Conservation (phyloP, 2,888 invertebrate species). For the Matsumyia berberina region DNA sequence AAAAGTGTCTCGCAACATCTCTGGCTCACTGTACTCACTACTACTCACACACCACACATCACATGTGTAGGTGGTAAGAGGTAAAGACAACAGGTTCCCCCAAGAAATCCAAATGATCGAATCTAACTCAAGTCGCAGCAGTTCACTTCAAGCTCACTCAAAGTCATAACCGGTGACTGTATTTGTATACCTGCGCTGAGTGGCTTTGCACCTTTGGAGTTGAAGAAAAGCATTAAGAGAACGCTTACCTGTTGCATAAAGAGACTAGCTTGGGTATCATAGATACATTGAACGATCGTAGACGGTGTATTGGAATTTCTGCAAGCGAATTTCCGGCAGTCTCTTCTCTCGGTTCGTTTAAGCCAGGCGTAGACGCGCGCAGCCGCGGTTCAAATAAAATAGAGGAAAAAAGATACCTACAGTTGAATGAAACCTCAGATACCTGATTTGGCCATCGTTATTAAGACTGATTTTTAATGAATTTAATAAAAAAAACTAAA, state of each 20-base stretch:
- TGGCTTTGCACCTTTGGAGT: slow-evolving; percentile 48
- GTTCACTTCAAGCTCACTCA: slow-evolving; percentile 51
- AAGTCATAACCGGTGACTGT: not conserved
- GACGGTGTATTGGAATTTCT: slow-evolving; percentile 54
- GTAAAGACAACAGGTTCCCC: slow-evolving; percentile 40
- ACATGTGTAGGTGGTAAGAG: slow-evolving; percentile 61
- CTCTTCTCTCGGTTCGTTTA: slow-evolving; percentile 67
- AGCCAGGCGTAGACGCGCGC: slow-evolving; percentile 46
- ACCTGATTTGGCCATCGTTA: slow-evolving; percentile 56
- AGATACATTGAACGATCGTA: slow-evolving; percentile 33
- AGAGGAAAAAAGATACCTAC: slow-evolving; percentile 33
- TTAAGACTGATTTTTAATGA: slow-evolving; percentile 57
- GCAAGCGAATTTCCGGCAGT: slow-evolving; percentile 60
- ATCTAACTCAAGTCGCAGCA: slow-evolving; percentile 30
- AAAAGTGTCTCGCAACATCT: not conserved
- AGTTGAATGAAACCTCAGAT: slow-evolving; percentile 52
- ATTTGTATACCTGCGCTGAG: slow-evolving; percentile 37
- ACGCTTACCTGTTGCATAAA: slow-evolving; percentile 30
- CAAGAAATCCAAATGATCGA: slow-evolving; percentile 25
- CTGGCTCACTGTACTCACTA: slow-evolving; percentile 16
- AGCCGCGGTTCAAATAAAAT: slow-evolving; percentile 35
- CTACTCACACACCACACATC: not conserved
- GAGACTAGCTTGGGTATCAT: slow-evolving; percentile 36
- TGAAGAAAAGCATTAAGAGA: slow-evolving; percentile 26
- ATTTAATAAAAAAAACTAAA: slow-evolving; percentile 10